phyloP scores from a whole-genome alignment of 2,888 invertebrate species.

The Maniola hyperantus region DNA sequence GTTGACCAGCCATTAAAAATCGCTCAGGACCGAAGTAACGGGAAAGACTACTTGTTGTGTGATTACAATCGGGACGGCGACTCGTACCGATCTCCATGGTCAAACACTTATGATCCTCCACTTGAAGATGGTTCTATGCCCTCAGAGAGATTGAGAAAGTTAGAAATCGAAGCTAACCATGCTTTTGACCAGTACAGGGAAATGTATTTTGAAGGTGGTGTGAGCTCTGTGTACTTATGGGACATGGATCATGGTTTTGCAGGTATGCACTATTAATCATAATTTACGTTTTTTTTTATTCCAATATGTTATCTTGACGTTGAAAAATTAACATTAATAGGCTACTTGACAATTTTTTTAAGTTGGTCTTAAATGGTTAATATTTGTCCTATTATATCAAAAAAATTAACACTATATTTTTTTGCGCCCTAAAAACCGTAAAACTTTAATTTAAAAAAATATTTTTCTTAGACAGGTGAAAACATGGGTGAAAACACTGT shows the following conservation, averaged over 20 bases:
- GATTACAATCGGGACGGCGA: slow-evolving; percentile 99
- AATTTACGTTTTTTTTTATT: slow-evolving; percentile 1
- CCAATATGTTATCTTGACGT: too few species aligned
- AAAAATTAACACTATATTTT: too few species aligned
- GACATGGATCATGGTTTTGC: slow-evolving; percentile 99
- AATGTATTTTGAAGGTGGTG: slow-evolving; percentile 99
- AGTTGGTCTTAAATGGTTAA: too few species aligned
- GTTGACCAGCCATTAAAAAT: slow-evolving; percentile 99
- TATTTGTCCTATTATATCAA: too few species aligned
- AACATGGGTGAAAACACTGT: too few species aligned
- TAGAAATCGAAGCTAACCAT: slow-evolving; percentile 98
- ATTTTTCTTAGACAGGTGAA: too few species aligned
- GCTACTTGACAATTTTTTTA: too few species aligned
- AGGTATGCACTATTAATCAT: slow-evolving; percentile 65
- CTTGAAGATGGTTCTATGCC: slow-evolving; percentile 99
- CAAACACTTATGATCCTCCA: slow-evolving; percentile 98
- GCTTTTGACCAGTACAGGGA: slow-evolving; percentile 99
- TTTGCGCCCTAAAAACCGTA: too few species aligned
- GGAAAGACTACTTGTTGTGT: slow-evolving; percentile 98
- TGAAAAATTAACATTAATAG: too few species aligned
- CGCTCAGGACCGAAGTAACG: slow-evolving; percentile 96
- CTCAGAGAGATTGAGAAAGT: slow-evolving; percentile 95
- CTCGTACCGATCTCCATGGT: slow-evolving; percentile 99
- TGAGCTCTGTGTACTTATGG: slow-evolving; percentile 99
- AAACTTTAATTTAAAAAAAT: too few species aligned